phyloP scores from a whole-genome alignment of 2,113 vertebrate species.

The Xyliphius kryptos region DNA sequence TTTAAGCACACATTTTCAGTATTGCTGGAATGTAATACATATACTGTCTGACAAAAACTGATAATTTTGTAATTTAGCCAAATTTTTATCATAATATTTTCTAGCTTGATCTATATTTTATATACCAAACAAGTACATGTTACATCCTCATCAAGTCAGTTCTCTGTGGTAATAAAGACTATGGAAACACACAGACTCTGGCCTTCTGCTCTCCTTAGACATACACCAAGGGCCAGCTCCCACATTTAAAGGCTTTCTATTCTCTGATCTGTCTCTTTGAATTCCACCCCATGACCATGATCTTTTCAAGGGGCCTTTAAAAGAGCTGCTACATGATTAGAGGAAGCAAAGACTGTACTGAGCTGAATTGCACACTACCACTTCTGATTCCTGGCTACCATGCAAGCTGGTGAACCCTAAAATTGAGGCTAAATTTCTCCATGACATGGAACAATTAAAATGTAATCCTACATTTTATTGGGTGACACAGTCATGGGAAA shows the following conservation, averaged over 20 bases:
- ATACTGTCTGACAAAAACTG: not conserved
- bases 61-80: not conserved
- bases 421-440: not conserved
- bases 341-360: slow-evolving; percentile 47
- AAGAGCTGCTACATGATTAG: slow-evolving; percentile 41
- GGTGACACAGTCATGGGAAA: no score
- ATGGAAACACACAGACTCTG: slow-evolving; percentile 30
- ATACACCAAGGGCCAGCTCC: slow-evolving; percentile 10
- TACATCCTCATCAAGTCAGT: slow-evolving; percentile 31
- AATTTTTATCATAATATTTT: not conserved
- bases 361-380: slow-evolving; percentile 40
- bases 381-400: slow-evolving; percentile 29
- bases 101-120: not conserved
- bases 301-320: slow-evolving; percentile 57
- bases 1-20: not conserved
- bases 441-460: not conserved
- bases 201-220: slow-evolving; percentile 20
- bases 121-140: slow-evolving; percentile 4
- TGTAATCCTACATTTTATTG: slow-evolving; percentile 3
- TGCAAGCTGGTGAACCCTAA: slow-evolving; percentile 20
- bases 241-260: slow-evolving; percentile 48
- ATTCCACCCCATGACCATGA: slow-evolving; percentile 59
- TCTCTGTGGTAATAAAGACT: slow-evolving; percentile 16
- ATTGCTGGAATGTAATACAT: not conserved
- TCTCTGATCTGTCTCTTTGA: slow-evolving; percentile 60